Conservation (phyloP, 1,140 invertebrate species). For the Globodera ellingtonae region DNA sequence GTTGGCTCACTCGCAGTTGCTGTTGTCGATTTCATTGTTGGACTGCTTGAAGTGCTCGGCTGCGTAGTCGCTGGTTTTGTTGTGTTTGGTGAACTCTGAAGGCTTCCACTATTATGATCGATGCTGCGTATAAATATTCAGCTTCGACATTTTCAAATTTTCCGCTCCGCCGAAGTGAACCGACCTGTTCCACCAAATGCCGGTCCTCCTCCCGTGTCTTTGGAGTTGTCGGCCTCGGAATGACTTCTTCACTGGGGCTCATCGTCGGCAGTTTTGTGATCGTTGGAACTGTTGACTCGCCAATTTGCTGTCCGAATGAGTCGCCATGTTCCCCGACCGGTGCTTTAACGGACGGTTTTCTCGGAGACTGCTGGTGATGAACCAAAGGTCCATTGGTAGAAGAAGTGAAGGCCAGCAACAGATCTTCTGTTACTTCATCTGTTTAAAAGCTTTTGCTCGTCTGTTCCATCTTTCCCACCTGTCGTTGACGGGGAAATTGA, state of each 20-base stretch:
- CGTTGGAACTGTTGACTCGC: neutral
- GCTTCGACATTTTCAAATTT: neutral
- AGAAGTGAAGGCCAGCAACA: neutral
- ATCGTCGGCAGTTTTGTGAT: neutral
- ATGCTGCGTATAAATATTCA: neutral
- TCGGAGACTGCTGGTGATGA: too few species aligned
- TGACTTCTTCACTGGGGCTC: neutral
- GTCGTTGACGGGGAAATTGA: neutral
- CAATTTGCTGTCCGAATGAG: neutral
- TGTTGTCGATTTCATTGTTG: neutral
- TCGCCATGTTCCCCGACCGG: neutral
- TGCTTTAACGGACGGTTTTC: neutral
- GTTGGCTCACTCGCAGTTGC: neutral
- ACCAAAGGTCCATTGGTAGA: neutral
- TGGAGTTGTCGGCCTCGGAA: neutral
- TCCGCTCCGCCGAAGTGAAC: neutral
- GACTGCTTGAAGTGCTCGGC: neutral
- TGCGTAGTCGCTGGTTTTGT: neutral
- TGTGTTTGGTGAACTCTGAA: neutral
- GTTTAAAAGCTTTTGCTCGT: neutral
- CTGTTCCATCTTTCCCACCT: neutral
- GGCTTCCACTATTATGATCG: neutral
- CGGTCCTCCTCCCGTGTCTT: neutral
- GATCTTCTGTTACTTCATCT: neutral
- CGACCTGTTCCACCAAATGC: neutral